These are phyloP conservation scores for Cavia porcellus DNA, from an alignment of 2,113 vertebrate species.

Conservation along the genomic window DNA sequence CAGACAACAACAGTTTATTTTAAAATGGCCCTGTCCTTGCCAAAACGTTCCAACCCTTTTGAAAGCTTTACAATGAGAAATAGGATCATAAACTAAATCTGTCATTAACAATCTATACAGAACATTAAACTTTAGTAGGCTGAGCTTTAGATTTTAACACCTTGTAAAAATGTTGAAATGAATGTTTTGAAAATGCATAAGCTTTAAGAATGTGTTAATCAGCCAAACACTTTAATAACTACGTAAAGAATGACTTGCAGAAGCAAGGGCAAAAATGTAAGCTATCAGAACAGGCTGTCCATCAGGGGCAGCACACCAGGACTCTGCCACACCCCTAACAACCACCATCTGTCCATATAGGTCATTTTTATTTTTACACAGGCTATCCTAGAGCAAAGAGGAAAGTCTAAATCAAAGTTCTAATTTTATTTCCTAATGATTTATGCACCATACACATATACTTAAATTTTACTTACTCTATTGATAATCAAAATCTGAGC, in stretches of 20 bases:
- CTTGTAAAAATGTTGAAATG: constrained; percentile 80
- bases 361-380: constrained; percentile 35
- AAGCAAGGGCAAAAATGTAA: constrained; percentile 51
- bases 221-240: constrained; percentile 55
- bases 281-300: constrained; percentile 4
- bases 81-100: constrained; percentile 74
- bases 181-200: constrained; percentile 65
- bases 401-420: background rate
- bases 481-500: constrained; percentile 6
- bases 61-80: constrained; percentile 72
- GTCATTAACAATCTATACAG: constrained; percentile 75
- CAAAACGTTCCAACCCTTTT: constrained; percentile 48
- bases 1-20: background rate
- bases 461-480: background rate
- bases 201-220: constrained; percentile 66
- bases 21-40: constrained; percentile 11
- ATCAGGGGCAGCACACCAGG: background rate
- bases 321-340: background rate
- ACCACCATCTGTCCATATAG: background rate
- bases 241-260: constrained; percentile 54
- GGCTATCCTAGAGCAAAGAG: background rate
- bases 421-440: constrained; percentile 4
- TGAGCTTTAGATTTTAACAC: constrained; percentile 75
- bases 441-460: background rate
- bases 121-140: constrained; percentile 75